These are phyloP conservation scores for Paramormyrops kingsleyae DNA, from an alignment of 2,113 vertebrate species.

Conservation along the genomic window DNA sequence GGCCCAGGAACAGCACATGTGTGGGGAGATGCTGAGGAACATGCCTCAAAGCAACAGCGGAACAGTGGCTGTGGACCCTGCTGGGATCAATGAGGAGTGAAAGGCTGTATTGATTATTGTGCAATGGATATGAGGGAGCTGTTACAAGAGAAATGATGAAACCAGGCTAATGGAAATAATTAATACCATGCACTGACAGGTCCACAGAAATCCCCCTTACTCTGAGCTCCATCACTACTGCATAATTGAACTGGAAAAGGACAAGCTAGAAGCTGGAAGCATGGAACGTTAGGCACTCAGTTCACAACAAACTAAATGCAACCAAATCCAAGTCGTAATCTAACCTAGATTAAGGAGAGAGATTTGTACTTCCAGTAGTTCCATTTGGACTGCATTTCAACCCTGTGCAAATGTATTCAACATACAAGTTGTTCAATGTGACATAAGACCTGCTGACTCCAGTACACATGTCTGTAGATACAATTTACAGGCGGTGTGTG, in stretches of 20 bases:
- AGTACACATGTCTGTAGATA: not conserved
- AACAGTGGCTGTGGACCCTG: constrained; percentile 45
- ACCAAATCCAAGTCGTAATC: not conserved
- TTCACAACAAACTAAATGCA: not conserved
- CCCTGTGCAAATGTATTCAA: not conserved
- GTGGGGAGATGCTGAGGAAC: constrained; percentile 38
- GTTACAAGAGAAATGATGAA: not conserved
- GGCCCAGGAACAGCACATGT: constrained; percentile 34
- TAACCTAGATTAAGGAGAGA: not conserved
- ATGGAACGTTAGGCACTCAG: not conserved
- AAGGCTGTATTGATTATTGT: constrained; percentile 55
- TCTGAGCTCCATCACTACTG: not conserved
- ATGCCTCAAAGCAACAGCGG: constrained; percentile 40
- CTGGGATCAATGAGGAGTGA: constrained; percentile 56
- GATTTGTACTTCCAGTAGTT: not conserved
- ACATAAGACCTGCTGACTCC: not conserved
- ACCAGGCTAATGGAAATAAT: constrained; percentile 32
- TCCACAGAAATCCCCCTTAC: not conserved
- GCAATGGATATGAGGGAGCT: constrained; percentile 49
- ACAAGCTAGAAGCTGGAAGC: not conserved
- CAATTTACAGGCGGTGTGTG: not conserved
- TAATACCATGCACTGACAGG: not conserved
- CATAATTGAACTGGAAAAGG: not conserved
- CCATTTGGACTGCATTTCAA: not conserved
- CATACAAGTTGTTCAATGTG: not conserved